Evolutionary conservation across 2,797 vertebrate species (phyloP), one percentile per base, ranked within the genome.

Genomic region (Microctenopoma stevenorrisi): DNA sequence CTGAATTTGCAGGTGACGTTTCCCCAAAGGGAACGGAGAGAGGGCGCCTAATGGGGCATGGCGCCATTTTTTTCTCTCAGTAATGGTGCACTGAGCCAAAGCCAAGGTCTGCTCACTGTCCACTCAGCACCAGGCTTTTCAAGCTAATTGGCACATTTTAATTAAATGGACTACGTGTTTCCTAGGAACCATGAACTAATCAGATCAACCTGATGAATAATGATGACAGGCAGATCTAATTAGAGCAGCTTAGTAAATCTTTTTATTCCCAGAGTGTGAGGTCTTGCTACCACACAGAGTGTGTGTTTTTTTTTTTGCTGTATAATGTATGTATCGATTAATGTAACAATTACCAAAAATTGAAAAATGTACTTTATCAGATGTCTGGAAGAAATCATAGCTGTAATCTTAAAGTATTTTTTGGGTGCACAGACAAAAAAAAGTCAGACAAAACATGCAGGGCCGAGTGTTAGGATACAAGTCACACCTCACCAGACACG

Each of bases 231-330:
- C 49, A 49, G 30, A 37, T 71, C 54, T 56, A 65, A 68, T 79
- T 73, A 81, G 40, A 73, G 79, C 46, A 38, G 60, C 9, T 4
- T 67, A 64, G 52, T 82, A 75, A 80, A 82, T 83, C 77, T 84
- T 22, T 42, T 42, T 47, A 26, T 37, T 48, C 35, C 15, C 58
- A 38, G 28, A 35, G 53, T 79, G 60, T 84, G 81, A 76, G 70
- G 84, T 86, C 87, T 49, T 33, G 48, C 58, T 69, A 65, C 49
- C 52, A 51, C 54, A 74, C 64, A 15, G 25, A 8, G 49, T 65
- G 48, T 77, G 22, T 22, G 1, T 22, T 22, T 22, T 22, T 22
- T 22, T 22, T 22, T 22, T 22, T 22, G 22, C 22, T 22, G 22
- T 2, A 44, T 25, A 53, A 10, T 67, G 37, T 52, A 55, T 37